These are phyloP conservation scores for Muntiacus muntjak DNA, from an alignment of 2,113 vertebrate species.

Conservation along the genomic window DNA sequence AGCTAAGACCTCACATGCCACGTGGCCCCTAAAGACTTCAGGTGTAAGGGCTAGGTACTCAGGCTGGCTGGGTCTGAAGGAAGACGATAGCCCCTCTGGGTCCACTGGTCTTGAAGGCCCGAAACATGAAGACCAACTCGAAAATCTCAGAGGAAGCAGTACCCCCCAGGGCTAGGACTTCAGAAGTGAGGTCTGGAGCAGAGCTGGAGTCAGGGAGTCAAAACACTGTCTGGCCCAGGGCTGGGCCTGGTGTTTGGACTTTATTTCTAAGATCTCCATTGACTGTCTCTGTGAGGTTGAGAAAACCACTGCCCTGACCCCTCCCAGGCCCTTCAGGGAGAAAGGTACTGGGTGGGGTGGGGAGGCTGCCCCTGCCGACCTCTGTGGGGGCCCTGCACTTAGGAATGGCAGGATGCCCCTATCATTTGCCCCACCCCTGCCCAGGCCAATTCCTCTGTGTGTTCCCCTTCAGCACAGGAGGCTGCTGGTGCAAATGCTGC, in stretches of 20 bases:
- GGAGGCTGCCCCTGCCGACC: background rate
- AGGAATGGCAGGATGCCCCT: background rate
- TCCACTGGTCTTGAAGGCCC: background rate
- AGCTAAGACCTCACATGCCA: background rate
- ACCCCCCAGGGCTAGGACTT: background rate
- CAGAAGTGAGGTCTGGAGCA: background rate
- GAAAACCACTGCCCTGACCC: background rate
- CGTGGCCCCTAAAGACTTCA: background rate
- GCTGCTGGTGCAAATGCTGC: background rate
- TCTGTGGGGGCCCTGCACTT: background rate
- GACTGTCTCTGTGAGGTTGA: background rate
- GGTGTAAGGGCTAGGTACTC: background rate
- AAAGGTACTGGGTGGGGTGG: background rate
- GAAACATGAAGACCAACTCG: background rate
- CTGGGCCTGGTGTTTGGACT: background rate
- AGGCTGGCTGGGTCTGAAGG: background rate
- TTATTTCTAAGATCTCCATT: background rate
- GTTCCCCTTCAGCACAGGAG: slow-evolving; percentile 48
- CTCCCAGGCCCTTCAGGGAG: background rate
- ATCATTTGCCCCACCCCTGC: background rate
- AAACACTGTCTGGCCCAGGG: background rate
- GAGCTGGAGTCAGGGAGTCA: background rate
- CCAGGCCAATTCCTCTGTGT: background rate
- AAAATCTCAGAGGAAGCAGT: background rate
- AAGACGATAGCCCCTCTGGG: background rate